Conservation (phyloP, 2,888 invertebrate species). For the Mimas tiliae region DNA sequence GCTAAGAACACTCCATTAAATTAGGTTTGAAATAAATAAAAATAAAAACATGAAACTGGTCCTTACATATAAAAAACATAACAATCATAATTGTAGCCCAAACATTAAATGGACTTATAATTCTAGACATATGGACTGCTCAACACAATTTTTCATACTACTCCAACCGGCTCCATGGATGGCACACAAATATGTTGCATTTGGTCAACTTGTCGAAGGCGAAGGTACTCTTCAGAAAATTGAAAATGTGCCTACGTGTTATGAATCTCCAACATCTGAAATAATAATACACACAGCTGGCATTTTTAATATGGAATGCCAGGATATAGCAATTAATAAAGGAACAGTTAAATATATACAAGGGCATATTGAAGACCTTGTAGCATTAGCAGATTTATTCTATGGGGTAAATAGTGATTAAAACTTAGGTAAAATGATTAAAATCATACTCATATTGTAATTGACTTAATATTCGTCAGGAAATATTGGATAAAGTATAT, state of each 20-base stretch:
- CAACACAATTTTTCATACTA: slow-evolving; percentile 88
- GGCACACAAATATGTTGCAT: slow-evolving; percentile 89
- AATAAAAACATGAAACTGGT: too few relatives aligned
- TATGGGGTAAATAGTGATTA: slow-evolving; percentile 52
- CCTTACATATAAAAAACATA: too few relatives aligned
- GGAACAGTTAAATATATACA: slow-evolving; percentile 61
- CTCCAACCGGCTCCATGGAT: slow-evolving; percentile 89
- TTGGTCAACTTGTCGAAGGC: slow-evolving; percentile 89
- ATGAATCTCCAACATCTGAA: slow-evolving; percentile 82
- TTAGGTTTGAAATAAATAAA: too few relatives aligned
- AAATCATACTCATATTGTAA: too few relatives aligned
- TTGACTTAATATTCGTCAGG: slow-evolving; percentile 38
- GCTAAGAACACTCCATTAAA: too few relatives aligned
- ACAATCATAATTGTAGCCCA: too few relatives aligned
- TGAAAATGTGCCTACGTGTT: slow-evolving; percentile 85
- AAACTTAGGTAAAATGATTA: neutral
- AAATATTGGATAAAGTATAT: slow-evolving; percentile 56
- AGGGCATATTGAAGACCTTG: slow-evolving; percentile 67
- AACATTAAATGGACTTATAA: neutral
- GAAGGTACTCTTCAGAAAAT: slow-evolving; percentile 85
- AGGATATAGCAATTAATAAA: slow-evolving; percentile 63
- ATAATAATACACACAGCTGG: slow-evolving; percentile 62
- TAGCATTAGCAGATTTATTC: slow-evolving; percentile 54
- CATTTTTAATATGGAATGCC: slow-evolving; percentile 69
- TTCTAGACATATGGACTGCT: slow-evolving; percentile 85